Percentiles rank a stretch among this genome's conserved stretches.
Conservation (phyloP, 2,888 invertebrate genomes). For the Lagria hirta region DNA sequence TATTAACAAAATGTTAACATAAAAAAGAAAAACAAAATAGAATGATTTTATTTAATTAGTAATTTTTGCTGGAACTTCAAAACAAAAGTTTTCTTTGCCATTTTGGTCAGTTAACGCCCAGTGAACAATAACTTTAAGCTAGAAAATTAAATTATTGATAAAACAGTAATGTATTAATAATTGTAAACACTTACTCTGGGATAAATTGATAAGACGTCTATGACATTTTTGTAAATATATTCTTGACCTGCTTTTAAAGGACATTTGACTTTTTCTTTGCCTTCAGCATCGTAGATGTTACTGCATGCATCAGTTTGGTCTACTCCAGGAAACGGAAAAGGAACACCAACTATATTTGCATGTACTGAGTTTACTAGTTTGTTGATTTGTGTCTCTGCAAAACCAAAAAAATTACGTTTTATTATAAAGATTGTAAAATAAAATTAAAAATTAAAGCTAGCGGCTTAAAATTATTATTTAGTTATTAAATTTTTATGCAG, state of each 20-base stretch:
- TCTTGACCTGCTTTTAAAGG: slow-evolving; percentile 68
- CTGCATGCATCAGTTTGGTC: slow-evolving; percentile 70
- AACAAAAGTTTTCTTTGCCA: slow-evolving; percentile 61
- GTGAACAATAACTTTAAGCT: slow-evolving; percentile 62
- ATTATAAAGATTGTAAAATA: too few species aligned
- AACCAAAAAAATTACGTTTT: too few species aligned
- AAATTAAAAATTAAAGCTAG: too few species aligned
- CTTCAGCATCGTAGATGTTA: slow-evolving; percentile 61
- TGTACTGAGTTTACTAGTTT: slow-evolving; percentile 62
- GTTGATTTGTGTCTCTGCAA: slow-evolving; percentile 58
- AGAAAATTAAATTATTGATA: slow-evolving; percentile 46
- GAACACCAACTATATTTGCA: slow-evolving; percentile 64
- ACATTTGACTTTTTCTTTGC: slow-evolving; percentile 63
- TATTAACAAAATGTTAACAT: background rate
- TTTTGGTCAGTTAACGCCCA: slow-evolving; percentile 61
- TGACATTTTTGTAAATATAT: slow-evolving; percentile 69
- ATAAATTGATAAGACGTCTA: slow-evolving; percentile 59
- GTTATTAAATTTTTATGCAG: too few species aligned
- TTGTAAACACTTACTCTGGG: slow-evolving; percentile 54
- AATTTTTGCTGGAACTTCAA: slow-evolving; percentile 70
- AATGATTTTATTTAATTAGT: slow-evolving; percentile 37
- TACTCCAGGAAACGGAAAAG: slow-evolving; percentile 75
- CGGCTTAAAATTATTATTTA: too few species aligned
- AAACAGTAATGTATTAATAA: too few species aligned
- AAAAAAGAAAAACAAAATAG: slow-evolving; percentile 1